Evolutionary conservation across 2,113 vertebrate genomes (phyloP).

Genomic region (Fukomys damarensis): DNA sequence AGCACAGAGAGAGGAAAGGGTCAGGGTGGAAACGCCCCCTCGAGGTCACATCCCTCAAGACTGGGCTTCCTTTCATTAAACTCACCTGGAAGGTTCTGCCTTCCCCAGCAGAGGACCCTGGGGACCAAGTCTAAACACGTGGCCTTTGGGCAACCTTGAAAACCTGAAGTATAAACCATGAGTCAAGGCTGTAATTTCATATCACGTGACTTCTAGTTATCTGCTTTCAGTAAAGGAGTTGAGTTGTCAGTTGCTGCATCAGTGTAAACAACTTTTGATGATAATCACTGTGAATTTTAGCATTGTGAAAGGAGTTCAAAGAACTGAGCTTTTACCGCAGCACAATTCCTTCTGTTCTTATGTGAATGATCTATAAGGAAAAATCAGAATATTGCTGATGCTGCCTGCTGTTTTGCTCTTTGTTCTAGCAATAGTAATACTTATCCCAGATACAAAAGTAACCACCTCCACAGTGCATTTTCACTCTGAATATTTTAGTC

Average conservation of each 20-base stretch:
- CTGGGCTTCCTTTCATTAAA: background rate
- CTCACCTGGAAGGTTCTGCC: background rate
- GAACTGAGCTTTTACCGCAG: background rate
- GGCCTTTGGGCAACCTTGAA: background rate
- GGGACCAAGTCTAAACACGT: background rate
- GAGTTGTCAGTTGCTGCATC: background rate
- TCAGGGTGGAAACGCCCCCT: too few species aligned
- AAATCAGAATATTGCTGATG: background rate
- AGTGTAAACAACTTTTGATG: background rate
- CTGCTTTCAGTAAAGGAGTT: constrained; percentile 34
- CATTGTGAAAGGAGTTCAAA: constrained; percentile 11
- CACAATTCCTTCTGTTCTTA: background rate
- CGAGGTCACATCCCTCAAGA: too few species aligned
- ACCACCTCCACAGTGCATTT: background rate
- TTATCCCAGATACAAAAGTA: background rate
- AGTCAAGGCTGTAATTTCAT: background rate
- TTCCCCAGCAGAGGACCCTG: background rate
- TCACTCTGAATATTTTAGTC: background rate
- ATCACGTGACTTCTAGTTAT: background rate
- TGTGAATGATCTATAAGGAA: background rate
- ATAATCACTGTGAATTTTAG: constrained; percentile 8
- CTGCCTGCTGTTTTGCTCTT: background rate
- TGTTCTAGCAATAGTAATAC: background rate
- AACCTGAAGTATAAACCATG: background rate
- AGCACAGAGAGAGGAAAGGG: background rate